Base-by-base conservation (phyloP, 2,113 vertebrate genomes). In the Anser cygnoides region DNA sequence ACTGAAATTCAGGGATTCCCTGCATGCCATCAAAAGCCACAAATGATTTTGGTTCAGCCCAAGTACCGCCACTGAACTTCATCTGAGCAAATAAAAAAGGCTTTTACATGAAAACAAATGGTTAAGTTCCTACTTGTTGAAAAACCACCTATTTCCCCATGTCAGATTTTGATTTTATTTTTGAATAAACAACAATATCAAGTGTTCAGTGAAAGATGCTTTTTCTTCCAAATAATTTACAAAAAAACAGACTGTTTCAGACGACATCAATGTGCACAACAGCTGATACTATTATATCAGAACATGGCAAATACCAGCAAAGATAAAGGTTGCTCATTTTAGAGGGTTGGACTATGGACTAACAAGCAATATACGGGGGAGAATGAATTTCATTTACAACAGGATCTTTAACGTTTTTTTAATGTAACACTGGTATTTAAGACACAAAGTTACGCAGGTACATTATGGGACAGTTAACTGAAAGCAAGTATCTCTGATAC, bases 1-100 rank as follows among this genome's bases (percentile, higher is more conserved):
- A 75, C 59, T 71, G 41, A 39, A 92, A 68, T 50, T 89, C 78
- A 85, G 43, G 37, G 82, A 83, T 87, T 96, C 79, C 87, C 84
- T 88, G 91, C 14, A 35, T 88, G 79, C 82, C 72, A 79, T 39
- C 90, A 50, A 73, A 77, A 59, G 82, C 37, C 61, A 80, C 65
- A 85, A 79, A 75, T 88, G 75, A 94, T 80, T 71, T 80, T 52
- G 79, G 52, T 33, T 85, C 71, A 85, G 66, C 52, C 44, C 2
- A 1, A 89, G 31, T 17, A 31, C 29, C 76, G 77, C 16, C 55
- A 66, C 15, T 37, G 19, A 76, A 57, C 31, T 49, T 5, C 29
- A 52, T 49, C 16, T 50, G 17, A 88, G 57, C 28, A 67, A 63
- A 90, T 23, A 25, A 25, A 67, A 86, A 86, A 84, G 20, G 63